Evolutionary conservation across 2,888 invertebrate species (phyloP), one percentile per base, ranked within the genome.

Genomic region (Drosophila siamana): DNA sequence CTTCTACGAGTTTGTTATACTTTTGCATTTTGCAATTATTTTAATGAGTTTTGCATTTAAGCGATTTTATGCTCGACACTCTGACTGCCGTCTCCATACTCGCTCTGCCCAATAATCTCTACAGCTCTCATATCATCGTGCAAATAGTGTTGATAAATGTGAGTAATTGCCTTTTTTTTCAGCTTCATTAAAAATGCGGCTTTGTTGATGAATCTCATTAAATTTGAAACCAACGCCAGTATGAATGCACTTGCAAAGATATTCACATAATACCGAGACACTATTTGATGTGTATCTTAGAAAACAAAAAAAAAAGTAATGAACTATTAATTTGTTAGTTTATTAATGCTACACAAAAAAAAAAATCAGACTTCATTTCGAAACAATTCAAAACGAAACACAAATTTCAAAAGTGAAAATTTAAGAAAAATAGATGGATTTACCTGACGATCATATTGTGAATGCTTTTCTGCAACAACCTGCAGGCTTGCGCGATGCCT

Each of bases 21-120:
- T 83, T 88, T 73, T 84, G 88, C 85, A 86, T 85, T 81, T 86
- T 79, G 89, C 77, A 85, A 85, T 85, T 88, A 85, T 85, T 85
- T 85, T 85, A 85, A 85, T 85, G 85, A 85, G 85, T 85, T 85
- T 85, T 88, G 72, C 85, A 78, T 81, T 86, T 88, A 86, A 85
- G 73, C 87, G 86, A 86, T 88, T 79, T 77, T 61, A 61, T 64
- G 54, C 69, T 63, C 63, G 33, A 4, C 33, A 19, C 57, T 57
- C 63, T 41, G 57, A 33, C 61, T 44, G 54, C 54, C 50, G 24
- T 24, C 6, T 15, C 57, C 38, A 24, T 5, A n/a, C n/a, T 33
- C n/a, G n/a, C 33, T 22, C 28, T 4, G 30, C 43, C 5, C 36
- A 38, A 2, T 36, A 36, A 26, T 46, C 24, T 61, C 16, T 8